Conservation (phyloP, 2,888 invertebrate species). For the Ceraclea dissimilis region DNA sequence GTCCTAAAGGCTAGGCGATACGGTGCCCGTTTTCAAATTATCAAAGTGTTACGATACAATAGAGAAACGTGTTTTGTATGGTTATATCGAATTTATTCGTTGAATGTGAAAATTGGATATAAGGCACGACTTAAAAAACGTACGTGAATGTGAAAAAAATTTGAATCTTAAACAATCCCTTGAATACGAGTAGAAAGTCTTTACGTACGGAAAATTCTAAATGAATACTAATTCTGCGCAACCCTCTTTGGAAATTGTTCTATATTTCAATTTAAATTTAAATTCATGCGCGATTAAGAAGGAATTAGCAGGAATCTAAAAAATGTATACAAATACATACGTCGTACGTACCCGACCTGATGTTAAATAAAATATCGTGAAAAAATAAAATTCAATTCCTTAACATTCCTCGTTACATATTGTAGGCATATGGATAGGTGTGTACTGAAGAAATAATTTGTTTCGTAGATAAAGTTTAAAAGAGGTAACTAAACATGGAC, state of each 20-base stretch:
- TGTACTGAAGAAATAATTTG: no score
- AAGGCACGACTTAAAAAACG: not conserved
- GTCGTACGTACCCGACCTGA: no score
- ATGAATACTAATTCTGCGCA: not conserved
- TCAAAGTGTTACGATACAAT: constrained; percentile 6
- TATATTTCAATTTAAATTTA: not conserved
- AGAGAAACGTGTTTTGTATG: constrained; percentile 6
- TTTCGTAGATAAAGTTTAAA: no score
- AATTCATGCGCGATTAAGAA: not conserved
- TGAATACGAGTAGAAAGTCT: not conserved
- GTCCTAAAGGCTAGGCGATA: not conserved
- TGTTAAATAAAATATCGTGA: no score
- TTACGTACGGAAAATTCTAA: not conserved
- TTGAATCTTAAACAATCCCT: constrained; percentile 2
- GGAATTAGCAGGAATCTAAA: not conserved
- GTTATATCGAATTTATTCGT: constrained; percentile 6
- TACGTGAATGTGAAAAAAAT: not conserved
- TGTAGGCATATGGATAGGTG: no score
- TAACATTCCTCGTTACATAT: no score
- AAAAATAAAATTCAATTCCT: no score
- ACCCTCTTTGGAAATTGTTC: not conserved
- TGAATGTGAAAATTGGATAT: constrained; percentile 8
- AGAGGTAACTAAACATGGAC: no score
- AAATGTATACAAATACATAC: not conserved
- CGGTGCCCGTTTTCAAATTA: constrained; percentile 11